Percentiles rank a stretch among this genome's conserved stretches.
Evolutionary conservation across 1,140 invertebrate species (phyloP).

Genomic region (Drosophila pallidifrons): DNA sequence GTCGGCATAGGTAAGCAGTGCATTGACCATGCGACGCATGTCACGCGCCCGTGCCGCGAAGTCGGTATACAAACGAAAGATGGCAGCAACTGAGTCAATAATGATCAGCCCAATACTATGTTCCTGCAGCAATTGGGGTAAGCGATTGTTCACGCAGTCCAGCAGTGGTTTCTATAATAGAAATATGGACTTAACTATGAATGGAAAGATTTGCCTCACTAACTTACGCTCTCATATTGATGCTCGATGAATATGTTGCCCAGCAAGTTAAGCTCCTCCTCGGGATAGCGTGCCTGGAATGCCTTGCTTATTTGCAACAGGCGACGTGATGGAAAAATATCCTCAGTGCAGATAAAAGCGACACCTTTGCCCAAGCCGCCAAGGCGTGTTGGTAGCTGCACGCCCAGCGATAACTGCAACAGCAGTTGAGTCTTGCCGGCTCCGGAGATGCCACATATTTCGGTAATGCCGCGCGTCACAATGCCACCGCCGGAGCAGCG

Average conservation of each 20-base stretch:
- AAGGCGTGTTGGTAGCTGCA: conserved; percentile 73
- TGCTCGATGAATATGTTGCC: conserved; percentile 81
- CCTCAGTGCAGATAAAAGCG: conserved; percentile 92
- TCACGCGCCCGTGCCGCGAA: conserved; percentile 86
- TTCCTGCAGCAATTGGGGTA: conserved; percentile 85
- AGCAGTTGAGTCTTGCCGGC: conserved; percentile 94
- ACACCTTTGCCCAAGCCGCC: conserved; percentile 86
- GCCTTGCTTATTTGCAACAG: conserved; percentile 86
- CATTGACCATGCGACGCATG: conserved; percentile 87
- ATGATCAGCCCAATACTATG: conserved; percentile 88
- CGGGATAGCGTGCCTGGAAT: conserved; percentile 63
- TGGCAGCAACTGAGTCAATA: conserved; percentile 91
- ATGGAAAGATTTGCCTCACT: not conserved
- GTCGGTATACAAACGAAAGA: conserved; percentile 89
- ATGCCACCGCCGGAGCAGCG: conserved; percentile 90
- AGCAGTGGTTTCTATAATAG: conserved; percentile 82
- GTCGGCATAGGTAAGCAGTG: conserved; percentile 87
- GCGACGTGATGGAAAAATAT: conserved; percentile 90
- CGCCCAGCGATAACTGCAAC: conserved; percentile 88
- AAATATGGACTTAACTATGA: not conserved
- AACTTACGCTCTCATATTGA: conserved; percentile 86
- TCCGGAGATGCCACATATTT: conserved; percentile 93
- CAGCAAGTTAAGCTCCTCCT: conserved; percentile 67
- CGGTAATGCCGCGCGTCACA: conserved; percentile 90
- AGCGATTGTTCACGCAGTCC: conserved; percentile 86